Percentiles rank a stretch among this genome's conserved stretches.
Conservation (phyloP, 2,113 vertebrate genomes). For the Centropus bengalensis region DNA sequence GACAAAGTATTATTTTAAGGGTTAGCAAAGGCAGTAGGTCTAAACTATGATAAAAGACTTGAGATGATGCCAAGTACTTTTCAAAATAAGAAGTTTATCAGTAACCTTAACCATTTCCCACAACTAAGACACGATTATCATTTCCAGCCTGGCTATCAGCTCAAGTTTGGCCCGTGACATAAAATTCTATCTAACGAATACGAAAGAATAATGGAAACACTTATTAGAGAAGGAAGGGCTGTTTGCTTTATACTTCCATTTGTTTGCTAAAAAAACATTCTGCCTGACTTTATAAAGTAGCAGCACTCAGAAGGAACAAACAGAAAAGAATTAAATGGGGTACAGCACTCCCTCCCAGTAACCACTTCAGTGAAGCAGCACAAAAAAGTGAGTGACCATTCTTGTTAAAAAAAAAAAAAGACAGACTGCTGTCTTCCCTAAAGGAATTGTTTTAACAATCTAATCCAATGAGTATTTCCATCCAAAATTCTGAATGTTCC, state of each 20-base stretch:
- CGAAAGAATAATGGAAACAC: constrained; percentile 35
- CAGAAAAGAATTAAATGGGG: not conserved
- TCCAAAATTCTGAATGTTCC: not conserved
- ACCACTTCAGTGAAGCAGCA: not conserved
- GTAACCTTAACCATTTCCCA: constrained; percentile 18
- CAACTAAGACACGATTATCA: not conserved
- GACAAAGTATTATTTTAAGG: not conserved
- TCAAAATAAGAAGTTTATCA: constrained; percentile 19
- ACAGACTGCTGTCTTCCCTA: not conserved
- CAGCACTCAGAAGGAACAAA: constrained; percentile 9
- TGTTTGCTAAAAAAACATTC: constrained; percentile 58
- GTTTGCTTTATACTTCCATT: constrained; percentile 46
- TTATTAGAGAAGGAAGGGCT: constrained; percentile 36
- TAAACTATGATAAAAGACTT: not conserved
- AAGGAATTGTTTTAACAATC: not conserved
- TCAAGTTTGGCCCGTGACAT: not conserved
- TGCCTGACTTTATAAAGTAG: constrained; percentile 24
- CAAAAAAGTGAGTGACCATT: not conserved
- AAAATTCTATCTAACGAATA: constrained; percentile 14
- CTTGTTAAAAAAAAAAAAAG: not conserved
- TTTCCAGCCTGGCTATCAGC: not conserved
- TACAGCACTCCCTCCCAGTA: not conserved
- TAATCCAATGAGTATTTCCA: not conserved
- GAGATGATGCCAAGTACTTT: not conserved
- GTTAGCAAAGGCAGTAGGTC: not conserved